A percentile compares a stretch with the other conserved stretches of the same genome.
These are phyloP conservation scores for Aporophyla lueneburgensis DNA, from an alignment of 2,888 invertebrate species.

Conservation along the genomic window DNA sequence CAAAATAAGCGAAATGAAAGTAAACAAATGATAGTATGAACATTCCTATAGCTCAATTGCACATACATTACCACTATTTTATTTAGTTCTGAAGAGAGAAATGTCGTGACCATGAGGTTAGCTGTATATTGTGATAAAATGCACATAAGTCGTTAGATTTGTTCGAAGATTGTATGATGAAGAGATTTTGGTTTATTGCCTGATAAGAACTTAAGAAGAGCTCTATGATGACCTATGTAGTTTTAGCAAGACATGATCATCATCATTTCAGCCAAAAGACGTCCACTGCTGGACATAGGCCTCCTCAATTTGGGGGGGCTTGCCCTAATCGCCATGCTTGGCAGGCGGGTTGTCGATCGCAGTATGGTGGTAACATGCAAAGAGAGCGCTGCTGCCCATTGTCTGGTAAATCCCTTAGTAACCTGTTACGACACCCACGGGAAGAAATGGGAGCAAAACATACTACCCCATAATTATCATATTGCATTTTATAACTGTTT, in stretches of 20 bases:
- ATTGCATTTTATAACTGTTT: neutral
- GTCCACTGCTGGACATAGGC: no score
- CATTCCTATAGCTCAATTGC: constrained; percentile 10
- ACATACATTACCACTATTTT: constrained; percentile 10
- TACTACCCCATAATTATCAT: neutral
- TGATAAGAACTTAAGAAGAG: neutral
- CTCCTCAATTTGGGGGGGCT: no score
- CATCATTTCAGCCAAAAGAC: no score
- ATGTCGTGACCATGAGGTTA: constrained; percentile 5
- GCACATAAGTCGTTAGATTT: neutral
- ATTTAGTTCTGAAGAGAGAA: constrained; percentile 6
- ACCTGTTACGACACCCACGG: no score
- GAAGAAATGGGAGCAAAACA: neutral
- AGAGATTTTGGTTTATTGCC: neutral
- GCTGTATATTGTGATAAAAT: neutral
- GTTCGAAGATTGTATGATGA: neutral
- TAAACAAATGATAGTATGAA: constrained; percentile 26
- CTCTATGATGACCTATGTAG: neutral
- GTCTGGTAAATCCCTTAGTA: no score
- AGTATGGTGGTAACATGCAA: no score
- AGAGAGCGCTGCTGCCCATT: no score
- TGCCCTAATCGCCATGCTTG: no score
- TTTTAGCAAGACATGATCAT: no score
- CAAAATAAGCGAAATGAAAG: constrained; percentile 39
- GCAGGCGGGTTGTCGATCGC: no score